These are phyloP conservation scores for Leucophora obtusa DNA, from an alignment of 2,888 invertebrate species.

Conservation along the genomic window DNA sequence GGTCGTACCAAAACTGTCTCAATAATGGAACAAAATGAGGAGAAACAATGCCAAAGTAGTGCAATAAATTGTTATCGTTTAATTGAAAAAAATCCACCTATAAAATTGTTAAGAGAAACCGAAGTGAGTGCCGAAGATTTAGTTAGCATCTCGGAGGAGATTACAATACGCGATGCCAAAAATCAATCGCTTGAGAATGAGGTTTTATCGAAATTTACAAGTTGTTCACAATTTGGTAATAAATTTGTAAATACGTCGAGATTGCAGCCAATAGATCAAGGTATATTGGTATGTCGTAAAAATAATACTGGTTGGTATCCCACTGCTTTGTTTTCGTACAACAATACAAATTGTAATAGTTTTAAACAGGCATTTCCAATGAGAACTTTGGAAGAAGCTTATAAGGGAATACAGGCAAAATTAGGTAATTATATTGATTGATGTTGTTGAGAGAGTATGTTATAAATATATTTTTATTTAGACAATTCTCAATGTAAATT, in stretches of 20 bases:
- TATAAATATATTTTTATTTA: conserved; percentile 48
- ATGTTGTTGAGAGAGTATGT: too few relatives aligned
- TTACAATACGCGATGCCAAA: conserved; percentile 61
- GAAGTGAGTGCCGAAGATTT: conserved; percentile 71
- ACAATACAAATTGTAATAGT: conserved; percentile 79
- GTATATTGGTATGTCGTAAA: conserved; percentile 84
- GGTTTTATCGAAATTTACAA: conserved; percentile 69
- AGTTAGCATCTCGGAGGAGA: conserved; percentile 70
- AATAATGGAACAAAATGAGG: conserved; percentile 73
- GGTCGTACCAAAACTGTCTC: conserved; percentile 80
- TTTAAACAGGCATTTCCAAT: conserved; percentile 71
- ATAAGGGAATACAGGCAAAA: conserved; percentile 70
- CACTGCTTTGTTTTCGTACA: conserved; percentile 83
- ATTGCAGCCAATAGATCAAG: conserved; percentile 81
- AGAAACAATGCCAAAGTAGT: conserved; percentile 65
- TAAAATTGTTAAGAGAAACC: conserved; percentile 67
- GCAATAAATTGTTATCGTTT: conserved; percentile 72
- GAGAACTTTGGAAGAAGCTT: conserved; percentile 70
- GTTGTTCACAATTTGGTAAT: conserved; percentile 71
- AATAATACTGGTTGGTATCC: conserved; percentile 84
- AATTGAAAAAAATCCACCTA: conserved; percentile 69
- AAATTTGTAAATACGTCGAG: conserved; percentile 56
- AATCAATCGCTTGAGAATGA: conserved; percentile 59
- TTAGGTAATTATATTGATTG: conserved; percentile 69
- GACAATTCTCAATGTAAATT: conserved; percentile 72